Percentiles rank a stretch among this genome's conserved stretches.
These are phyloP conservation scores for Pristionchus exspectatus DNA, from an alignment of 2,888 invertebrate genomes.

Conservation along the genomic window DNA sequence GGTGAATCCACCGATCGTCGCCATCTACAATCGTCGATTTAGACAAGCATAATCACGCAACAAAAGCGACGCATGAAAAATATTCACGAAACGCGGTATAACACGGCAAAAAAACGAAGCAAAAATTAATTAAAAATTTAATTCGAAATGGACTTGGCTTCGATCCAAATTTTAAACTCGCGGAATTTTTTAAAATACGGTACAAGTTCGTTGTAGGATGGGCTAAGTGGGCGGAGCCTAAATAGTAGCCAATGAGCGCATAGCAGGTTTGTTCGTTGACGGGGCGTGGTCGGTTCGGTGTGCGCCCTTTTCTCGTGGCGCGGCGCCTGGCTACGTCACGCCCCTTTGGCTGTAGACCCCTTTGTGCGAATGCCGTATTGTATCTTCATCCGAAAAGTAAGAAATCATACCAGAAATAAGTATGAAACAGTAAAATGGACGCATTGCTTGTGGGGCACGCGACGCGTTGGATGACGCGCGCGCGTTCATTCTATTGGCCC, in stretches of 20 bases:
- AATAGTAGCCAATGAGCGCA: conserved; percentile 49
- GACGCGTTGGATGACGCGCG: conserved; percentile 52
- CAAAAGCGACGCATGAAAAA: background rate
- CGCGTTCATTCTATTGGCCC: conserved; percentile 48
- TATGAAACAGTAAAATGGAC: conserved; percentile 12
- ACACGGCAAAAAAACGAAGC: background rate
- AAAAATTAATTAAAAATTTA: background rate
- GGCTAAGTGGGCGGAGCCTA: conserved; percentile 48
- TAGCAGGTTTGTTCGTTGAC: background rate
- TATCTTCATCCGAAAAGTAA: conserved; percentile 29
- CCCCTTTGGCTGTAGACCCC: conserved; percentile 5
- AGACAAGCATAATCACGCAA: background rate
- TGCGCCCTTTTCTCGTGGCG: conserved; percentile 48
- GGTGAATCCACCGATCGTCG: conserved; percentile 66
- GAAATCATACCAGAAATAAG: conserved; percentile 19
- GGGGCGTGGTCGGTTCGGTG: conserved; percentile 49
- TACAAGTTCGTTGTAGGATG: background rate
- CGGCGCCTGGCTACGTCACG: conserved; percentile 32
- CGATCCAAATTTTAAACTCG: background rate
- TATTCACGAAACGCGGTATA: background rate
- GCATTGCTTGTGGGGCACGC: conserved; percentile 29
- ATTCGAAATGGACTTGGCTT: background rate
- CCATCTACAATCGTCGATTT: conserved; percentile 57
- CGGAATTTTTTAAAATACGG: background rate
- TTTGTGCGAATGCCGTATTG: background rate